These are phyloP conservation scores for Drosophila meridiana DNA, from an alignment of 2,888 invertebrate species.

Conservation along the genomic window DNA sequence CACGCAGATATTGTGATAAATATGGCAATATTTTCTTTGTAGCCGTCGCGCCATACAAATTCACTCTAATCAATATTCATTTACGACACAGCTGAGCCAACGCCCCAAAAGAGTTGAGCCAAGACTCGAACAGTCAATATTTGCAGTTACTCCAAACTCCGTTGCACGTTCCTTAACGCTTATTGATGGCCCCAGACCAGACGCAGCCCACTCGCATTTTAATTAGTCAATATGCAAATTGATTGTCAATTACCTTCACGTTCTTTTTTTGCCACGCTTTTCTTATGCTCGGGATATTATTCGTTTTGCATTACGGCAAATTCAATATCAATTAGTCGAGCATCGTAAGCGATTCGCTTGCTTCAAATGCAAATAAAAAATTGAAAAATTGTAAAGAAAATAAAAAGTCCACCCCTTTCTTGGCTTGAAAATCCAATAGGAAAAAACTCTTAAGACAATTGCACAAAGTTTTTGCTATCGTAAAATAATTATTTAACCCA, in stretches of 20 bases:
- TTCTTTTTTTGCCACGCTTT: not conserved
- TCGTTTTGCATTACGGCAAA: not conserved
- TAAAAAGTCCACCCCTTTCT: not conserved
- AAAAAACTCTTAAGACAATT: not conserved
- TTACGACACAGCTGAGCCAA: constrained; percentile 40
- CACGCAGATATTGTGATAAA: constrained; percentile 52
- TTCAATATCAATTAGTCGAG: constrained; percentile 6
- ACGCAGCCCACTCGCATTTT: constrained; percentile 25
- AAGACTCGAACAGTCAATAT: constrained; percentile 23
- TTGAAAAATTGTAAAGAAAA: not conserved
- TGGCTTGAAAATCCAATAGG: not conserved
- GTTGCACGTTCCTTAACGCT: constrained; percentile 39
- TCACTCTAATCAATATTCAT: constrained; percentile 74
- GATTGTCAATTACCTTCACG: not conserved
- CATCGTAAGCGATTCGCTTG: not conserved
- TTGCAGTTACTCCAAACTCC: constrained; percentile 22
- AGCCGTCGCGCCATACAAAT: constrained; percentile 37
- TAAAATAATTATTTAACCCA: not conserved
- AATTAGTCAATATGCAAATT: constrained; percentile 46
- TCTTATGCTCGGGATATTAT: constrained; percentile 1
- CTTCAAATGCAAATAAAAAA: not conserved
- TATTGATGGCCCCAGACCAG: constrained; percentile 36
- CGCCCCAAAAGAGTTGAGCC: constrained; percentile 20
- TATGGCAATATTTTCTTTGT: constrained; percentile 63
- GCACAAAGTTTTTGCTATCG: not conserved